Conservation (phyloP, 2,888 invertebrate species). For the Athalia rosae region DNA sequence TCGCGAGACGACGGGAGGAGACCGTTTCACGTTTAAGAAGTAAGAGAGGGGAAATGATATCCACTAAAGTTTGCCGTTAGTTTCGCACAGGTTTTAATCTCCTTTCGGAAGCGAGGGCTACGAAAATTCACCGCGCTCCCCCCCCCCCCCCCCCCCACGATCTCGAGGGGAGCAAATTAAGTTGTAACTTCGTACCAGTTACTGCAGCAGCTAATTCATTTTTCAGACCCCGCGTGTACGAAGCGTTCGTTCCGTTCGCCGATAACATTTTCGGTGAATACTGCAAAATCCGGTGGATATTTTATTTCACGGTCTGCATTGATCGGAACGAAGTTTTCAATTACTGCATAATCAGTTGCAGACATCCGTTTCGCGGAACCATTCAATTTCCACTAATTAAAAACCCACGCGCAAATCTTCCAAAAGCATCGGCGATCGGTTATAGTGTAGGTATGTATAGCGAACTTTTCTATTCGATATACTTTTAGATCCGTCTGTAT, state of each 20-base stretch:
- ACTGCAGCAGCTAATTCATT: constrained; percentile 25
- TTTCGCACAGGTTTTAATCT: constrained; percentile 42
- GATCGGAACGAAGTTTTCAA: background rate
- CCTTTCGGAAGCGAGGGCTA: constrained; percentile 40
- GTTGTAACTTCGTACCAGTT: constrained; percentile 9
- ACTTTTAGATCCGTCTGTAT: background rate
- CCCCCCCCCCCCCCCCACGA: background rate
- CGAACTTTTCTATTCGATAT: too few relatives aligned
- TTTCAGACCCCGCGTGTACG: constrained; percentile 27
- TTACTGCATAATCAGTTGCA: too few relatives aligned
- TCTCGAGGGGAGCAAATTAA: constrained; percentile 32
- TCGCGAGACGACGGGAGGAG: constrained; percentile 18
- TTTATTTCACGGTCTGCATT: background rate
- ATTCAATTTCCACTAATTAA: background rate
- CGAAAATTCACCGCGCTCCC: constrained; percentile 20
- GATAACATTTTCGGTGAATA: background rate
- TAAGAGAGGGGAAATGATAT: constrained; percentile 37
- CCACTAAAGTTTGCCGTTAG: constrained; percentile 40
- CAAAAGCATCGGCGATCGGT: background rate
- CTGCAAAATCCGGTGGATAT: background rate
- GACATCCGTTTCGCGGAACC: background rate
- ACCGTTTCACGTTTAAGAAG: background rate
- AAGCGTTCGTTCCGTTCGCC: background rate
- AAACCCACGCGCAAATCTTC: background rate
- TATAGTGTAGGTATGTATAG: too few relatives aligned